phyloP scores from a whole-genome alignment of 2,888 invertebrate genomes.

The Ypsolopha sequella region DNA sequence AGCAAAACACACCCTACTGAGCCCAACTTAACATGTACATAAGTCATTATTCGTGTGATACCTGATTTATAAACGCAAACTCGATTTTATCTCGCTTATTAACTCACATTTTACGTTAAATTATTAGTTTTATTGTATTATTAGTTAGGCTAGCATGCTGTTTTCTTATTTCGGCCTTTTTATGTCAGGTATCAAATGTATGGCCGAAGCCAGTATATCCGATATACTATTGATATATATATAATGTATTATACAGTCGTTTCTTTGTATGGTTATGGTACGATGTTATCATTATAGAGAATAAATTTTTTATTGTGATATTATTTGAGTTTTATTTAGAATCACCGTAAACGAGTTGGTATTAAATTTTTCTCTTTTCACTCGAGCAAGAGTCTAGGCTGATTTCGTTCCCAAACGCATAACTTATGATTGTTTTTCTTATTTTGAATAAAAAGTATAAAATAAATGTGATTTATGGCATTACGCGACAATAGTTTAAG shows the following conservation, averaged over 20 bases:
- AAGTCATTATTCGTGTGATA: constrained; percentile 8
- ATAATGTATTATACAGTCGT: constrained; percentile 35
- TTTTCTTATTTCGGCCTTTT: not conserved
- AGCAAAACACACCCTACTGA: not conserved
- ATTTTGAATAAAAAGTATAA: too few relatives aligned
- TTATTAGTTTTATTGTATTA: not conserved
- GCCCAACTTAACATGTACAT: constrained; percentile 1
- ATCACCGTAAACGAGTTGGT: too few relatives aligned
- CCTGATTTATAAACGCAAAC: constrained; percentile 12
- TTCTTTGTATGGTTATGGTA: constrained; percentile 56
- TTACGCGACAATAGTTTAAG: too few relatives aligned
- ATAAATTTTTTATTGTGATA: constrained; percentile 68
- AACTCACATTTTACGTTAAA: not conserved
- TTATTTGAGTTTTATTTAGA: constrained; percentile 18
- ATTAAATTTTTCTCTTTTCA: too few relatives aligned
- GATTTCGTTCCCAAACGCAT: too few relatives aligned
- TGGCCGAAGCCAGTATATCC: constrained; percentile 18
- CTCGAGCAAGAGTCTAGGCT: too few relatives aligned
- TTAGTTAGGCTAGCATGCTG: not conserved
- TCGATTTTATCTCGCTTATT: not conserved
- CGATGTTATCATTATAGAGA: constrained; percentile 63
- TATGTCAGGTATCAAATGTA: not conserved
- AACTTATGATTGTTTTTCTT: too few relatives aligned
- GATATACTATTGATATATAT: constrained; percentile 21
- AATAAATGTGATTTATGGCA: too few relatives aligned